Conservation (phyloP, 2,797 vertebrate species). For the Silurus lanzhouensis region DNA sequence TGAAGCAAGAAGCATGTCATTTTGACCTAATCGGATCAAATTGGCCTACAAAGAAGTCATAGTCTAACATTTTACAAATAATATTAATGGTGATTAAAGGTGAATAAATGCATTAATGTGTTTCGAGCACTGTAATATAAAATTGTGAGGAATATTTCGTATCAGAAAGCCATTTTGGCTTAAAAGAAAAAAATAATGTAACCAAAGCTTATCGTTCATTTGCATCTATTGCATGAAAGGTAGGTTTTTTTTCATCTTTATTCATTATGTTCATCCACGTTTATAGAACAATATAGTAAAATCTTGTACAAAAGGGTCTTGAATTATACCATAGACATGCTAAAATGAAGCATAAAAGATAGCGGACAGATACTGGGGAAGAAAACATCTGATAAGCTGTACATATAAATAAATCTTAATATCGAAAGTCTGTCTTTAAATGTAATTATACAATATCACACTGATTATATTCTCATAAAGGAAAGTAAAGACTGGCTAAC, state of each 20-base stretch:
- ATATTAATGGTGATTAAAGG: background rate
- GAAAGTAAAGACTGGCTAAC: background rate
- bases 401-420: background rate
- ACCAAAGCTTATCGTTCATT: background rate
- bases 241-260: background rate
- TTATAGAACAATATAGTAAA: background rate
- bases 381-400: background rate
- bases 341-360: background rate
- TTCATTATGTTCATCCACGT: background rate
- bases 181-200: too few relatives aligned
- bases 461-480: background rate
- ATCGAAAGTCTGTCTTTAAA: background rate
- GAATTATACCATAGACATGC: background rate
- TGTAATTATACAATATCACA: background rate
- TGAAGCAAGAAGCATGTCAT: background rate
- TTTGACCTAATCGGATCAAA: too few relatives aligned
- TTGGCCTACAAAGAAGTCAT: too few relatives aligned
- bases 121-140: too few relatives aligned
- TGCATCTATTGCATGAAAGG: too few relatives aligned
- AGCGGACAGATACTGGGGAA: background rate
- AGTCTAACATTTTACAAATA: background rate
- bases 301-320: background rate
- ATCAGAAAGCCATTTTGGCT: background rate
- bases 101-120: background rate
- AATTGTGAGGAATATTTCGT: background rate